Evolutionary conservation across 2,113 vertebrate species (phyloP).

Genomic region (Petaurus breviceps): DNA sequence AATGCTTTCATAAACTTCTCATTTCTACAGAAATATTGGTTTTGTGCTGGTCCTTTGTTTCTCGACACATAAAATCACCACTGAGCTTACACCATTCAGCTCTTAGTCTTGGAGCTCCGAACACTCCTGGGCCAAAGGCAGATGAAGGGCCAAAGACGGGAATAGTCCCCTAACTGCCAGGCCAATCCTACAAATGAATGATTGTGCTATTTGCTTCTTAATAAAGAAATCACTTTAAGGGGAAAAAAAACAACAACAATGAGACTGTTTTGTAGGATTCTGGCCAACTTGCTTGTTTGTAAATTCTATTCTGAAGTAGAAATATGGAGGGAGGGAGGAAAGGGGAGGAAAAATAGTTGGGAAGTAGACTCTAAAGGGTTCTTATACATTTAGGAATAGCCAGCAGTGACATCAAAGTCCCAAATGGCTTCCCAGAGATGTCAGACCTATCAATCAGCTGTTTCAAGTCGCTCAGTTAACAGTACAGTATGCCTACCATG

Average conservation of each 20-base stretch:
- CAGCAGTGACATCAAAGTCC: background rate
- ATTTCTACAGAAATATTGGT: conserved; percentile 27
- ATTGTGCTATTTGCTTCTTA: conserved; percentile 30
- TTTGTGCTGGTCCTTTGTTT: conserved; percentile 56
- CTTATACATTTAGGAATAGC: background rate
- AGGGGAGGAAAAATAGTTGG: background rate
- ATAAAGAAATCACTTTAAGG: conserved; percentile 46
- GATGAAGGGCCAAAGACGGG: conserved; percentile 16
- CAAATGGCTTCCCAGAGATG: background rate
- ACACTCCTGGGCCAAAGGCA: background rate
- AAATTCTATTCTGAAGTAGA: conserved; percentile 36
- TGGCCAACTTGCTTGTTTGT: conserved; percentile 27
- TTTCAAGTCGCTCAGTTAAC: background rate
- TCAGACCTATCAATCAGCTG: background rate
- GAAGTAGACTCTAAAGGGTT: conserved; percentile 19
- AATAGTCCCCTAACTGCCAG: background rate
- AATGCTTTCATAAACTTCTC: conserved; percentile 19
- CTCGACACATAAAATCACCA: conserved; percentile 20
- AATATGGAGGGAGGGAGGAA: background rate
- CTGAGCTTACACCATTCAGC: background rate
- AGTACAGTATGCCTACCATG: background rate
- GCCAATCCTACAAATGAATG: background rate
- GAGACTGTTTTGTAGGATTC: conserved; percentile 50
- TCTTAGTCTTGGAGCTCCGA: background rate
- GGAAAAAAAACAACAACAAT: background rate